Conservation (phyloP, 2,888 invertebrate species). For the Smittia sp. region DNA sequence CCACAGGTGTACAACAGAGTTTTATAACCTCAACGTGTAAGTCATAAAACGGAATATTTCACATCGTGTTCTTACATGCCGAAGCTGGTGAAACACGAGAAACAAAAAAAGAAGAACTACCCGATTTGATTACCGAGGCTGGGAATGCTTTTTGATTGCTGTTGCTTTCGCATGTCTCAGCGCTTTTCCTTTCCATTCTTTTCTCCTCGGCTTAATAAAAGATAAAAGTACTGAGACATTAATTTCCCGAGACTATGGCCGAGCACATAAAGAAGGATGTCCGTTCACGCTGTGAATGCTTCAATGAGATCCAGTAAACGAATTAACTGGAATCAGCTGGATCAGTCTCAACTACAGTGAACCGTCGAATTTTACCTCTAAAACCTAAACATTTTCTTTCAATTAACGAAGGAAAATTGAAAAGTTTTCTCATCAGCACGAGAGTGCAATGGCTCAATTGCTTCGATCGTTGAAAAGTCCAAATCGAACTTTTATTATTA, state of each 20-base stretch:
- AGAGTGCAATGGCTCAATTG: too few species aligned
- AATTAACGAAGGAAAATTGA: neutral
- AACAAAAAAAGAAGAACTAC: slow-evolving; percentile 3
- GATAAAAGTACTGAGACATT: slow-evolving; percentile 34
- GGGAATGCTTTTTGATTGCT: slow-evolving; percentile 22
- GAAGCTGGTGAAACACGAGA: neutral
- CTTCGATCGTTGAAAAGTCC: too few species aligned
- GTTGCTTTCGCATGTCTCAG: neutral
- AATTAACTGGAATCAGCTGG: too few species aligned
- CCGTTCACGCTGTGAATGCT: too few species aligned
- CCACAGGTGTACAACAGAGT: slow-evolving; percentile 36
- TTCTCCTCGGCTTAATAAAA: slow-evolving; percentile 41
- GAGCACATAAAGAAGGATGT: too few species aligned
- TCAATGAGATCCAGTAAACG: too few species aligned
- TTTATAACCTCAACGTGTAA: slow-evolving; percentile 41
- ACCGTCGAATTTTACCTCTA: too few species aligned
- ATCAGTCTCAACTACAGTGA: too few species aligned
- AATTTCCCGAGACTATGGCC: neutral
- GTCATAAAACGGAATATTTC: slow-evolving; percentile 40
- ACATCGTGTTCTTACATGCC: slow-evolving; percentile 2
- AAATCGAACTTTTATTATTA: too few species aligned
- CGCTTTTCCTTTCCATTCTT: neutral
- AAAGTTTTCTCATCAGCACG: neutral
- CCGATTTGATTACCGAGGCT: slow-evolving; percentile 4
- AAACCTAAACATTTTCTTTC: neutral